phyloP scores from a whole-genome alignment of 1,140 invertebrate genomes.

The Aricia agestis region DNA sequence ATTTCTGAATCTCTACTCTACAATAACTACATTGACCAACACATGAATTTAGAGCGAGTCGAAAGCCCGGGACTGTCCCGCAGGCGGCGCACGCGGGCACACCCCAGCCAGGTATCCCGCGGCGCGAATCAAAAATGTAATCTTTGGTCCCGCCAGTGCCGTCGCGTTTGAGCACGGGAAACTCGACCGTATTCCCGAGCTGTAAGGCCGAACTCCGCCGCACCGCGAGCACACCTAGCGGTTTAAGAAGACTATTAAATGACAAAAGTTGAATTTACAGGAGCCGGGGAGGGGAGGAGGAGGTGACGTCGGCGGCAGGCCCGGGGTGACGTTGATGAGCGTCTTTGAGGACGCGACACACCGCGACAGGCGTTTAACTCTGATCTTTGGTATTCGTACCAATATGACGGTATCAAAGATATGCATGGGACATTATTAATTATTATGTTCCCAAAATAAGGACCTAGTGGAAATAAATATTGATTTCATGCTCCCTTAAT shows the following conservation, averaged over 20 bases:
- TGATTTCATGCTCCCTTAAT: too few relatives aligned
- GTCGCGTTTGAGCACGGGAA: background rate
- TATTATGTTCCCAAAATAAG: too few relatives aligned
- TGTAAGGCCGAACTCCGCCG: background rate
- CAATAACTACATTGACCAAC: too few relatives aligned
- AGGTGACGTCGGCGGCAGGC: background rate
- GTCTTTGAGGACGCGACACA: background rate
- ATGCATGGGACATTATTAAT: too few relatives aligned
- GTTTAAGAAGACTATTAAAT: conserved; percentile 12
- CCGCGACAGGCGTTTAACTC: background rate
- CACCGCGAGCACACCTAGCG: background rate
- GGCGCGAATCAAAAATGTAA: conserved; percentile 30
- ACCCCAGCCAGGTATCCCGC: conserved; percentile 21
- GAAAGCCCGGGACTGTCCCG: background rate
- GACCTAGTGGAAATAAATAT: too few relatives aligned
- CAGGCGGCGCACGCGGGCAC: background rate
- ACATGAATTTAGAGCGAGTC: background rate
- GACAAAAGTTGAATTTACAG: conserved; percentile 12
- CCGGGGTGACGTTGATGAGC: background rate
- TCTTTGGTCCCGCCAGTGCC: conserved; percentile 18
- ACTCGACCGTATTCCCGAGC: background rate
- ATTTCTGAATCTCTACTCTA: too few relatives aligned
- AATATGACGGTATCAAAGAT: background rate
- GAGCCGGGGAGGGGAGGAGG: background rate
- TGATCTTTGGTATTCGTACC: background rate